Conservation (phyloP, 2,797 vertebrate genomes). For the Syngnathus rostellatus region DNA sequence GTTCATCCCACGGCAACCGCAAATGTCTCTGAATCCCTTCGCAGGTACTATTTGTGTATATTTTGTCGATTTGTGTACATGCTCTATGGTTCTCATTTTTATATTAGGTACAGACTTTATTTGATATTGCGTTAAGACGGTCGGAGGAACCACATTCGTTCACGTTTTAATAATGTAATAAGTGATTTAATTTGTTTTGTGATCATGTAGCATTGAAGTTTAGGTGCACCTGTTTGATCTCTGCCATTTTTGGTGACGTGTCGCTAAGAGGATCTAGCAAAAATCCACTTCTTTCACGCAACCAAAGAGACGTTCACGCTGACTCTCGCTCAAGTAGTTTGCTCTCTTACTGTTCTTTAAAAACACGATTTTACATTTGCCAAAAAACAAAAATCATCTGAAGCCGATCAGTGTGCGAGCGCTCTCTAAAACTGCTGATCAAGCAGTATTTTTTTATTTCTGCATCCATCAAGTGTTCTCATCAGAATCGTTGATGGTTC, state of each 20-base stretch:
- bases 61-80: slow-evolving; percentile 63
- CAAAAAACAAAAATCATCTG: not conserved
- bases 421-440: not conserved
- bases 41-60: slow-evolving; percentile 16
- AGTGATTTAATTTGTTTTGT: slow-evolving; percentile 6
- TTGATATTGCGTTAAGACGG: not conserved
- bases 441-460: not conserved
- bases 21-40: not conserved
- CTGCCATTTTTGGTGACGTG: not conserved
- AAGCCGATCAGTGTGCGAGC: not conserved
- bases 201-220: slow-evolving; percentile 21
- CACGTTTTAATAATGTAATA: not conserved
- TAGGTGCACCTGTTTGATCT: slow-evolving; percentile 14
- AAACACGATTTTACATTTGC: not conserved
- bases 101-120: not conserved
- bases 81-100: not conserved
- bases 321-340: not conserved
- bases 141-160: not conserved
- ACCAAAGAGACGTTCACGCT: not conserved
- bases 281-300: not conserved
- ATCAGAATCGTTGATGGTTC: not conserved
- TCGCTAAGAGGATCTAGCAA: not conserved
- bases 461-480: not conserved
- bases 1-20: not conserved
- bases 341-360: not conserved